Evolutionary conservation across 2,113 vertebrate species (phyloP).

Genomic region (Channa argus): DNA sequence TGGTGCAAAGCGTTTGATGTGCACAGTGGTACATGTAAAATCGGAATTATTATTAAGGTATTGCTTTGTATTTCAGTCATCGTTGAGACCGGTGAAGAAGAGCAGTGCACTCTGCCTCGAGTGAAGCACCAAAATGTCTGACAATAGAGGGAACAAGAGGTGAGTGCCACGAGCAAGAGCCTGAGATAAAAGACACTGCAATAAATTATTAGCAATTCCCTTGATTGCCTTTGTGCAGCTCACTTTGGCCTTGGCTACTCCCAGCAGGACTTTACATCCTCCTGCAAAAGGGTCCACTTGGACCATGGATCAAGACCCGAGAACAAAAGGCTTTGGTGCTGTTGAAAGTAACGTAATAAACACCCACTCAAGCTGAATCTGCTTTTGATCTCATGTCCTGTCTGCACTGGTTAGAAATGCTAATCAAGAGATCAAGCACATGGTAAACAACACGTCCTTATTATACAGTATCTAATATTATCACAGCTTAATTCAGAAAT

Average conservation of each 20-base stretch:
- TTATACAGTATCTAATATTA: no score
- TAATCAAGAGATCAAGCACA: slow-evolving; percentile 6
- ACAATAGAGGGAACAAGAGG: slow-evolving; percentile 45
- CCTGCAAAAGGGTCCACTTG: slow-evolving; percentile 27
- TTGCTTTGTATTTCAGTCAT: slow-evolving; percentile 34
- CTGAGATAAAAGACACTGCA: slow-evolving; percentile 38
- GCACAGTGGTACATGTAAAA: background rate
- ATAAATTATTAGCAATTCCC: slow-evolving; percentile 57
- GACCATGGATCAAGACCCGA: slow-evolving; percentile 49
- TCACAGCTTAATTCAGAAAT: no score
- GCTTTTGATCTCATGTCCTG: slow-evolving; percentile 22
- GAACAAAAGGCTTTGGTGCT: slow-evolving; percentile 52
- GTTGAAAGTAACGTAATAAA: slow-evolving; percentile 43
- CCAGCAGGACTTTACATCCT: slow-evolving; percentile 28
- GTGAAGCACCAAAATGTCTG: slow-evolving; percentile 33
- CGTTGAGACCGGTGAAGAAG: slow-evolving; percentile 12
- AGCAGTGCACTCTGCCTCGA: slow-evolving; percentile 12
- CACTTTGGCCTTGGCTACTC: slow-evolving; percentile 37
- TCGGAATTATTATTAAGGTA: slow-evolving; percentile 36
- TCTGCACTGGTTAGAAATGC: slow-evolving; percentile 25
- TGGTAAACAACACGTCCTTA: no score
- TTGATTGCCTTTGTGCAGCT: slow-evolving; percentile 42
- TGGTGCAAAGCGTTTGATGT: slow-evolving; percentile 12
- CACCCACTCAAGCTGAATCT: slow-evolving; percentile 6
- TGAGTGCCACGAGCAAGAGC: slow-evolving; percentile 16